phyloP scores from a whole-genome alignment of 2,113 vertebrate genomes.

The Paedocypris sp. region DNA sequence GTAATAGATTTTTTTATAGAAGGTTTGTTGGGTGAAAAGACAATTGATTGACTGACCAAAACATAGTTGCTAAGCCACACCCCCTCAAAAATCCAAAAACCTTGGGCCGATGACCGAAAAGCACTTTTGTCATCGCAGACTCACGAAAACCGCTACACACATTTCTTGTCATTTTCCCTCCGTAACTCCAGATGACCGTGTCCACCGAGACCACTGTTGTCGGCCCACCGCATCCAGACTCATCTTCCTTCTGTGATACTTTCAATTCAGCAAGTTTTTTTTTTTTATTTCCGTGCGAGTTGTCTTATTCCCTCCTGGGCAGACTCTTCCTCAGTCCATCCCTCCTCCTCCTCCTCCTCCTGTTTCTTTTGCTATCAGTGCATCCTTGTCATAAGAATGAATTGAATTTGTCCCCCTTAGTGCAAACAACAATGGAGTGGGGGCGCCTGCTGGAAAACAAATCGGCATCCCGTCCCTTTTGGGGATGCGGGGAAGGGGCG shows the following conservation, averaged over 20 bases:
- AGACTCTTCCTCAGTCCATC: constrained; percentile 33
- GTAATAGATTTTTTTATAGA: no score
- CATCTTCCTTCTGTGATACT: constrained; percentile 17
- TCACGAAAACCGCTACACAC: no score
- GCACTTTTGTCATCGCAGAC: no score
- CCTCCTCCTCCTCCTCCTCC: constrained; percentile 27
- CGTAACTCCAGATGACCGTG: constrained; percentile 22
- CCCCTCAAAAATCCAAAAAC: no score
- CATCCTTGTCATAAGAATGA: constrained; percentile 94
- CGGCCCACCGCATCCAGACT: constrained; percentile 32
- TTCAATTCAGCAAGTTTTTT: constrained; percentile 57
- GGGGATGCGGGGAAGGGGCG: constrained; percentile 70
- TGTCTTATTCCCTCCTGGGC: constrained; percentile 69
- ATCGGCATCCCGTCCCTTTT: constrained; percentile 86
- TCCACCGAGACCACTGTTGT: constrained; percentile 28
- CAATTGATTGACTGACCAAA: no score
- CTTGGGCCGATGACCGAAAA: no score
- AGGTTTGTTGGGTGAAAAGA: no score
- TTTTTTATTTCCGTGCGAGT: constrained; percentile 47
- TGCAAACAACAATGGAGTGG: constrained; percentile 93
- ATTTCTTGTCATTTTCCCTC: no score
- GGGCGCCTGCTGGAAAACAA: constrained; percentile 96
- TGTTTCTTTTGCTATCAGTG: constrained; percentile 70
- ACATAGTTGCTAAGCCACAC: no score
- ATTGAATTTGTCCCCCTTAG: constrained; percentile 97